Conservation (phyloP, 2,113 vertebrate genomes). For the Cercocebus atys region DNA sequence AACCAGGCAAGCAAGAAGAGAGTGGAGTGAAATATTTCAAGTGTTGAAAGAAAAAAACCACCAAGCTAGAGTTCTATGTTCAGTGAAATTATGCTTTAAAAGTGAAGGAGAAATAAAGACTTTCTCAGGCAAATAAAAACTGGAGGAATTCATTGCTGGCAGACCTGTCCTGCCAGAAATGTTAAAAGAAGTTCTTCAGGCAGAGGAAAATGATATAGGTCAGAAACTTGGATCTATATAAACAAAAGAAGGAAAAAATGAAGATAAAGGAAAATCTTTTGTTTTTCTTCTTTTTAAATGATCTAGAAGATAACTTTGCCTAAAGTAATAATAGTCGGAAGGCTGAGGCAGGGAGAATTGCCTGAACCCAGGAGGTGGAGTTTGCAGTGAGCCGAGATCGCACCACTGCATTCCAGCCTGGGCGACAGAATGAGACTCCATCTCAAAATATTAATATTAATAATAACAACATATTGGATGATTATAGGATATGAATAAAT, state of each 20-base stretch:
- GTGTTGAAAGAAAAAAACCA: not conserved
- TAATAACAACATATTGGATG: not conserved
- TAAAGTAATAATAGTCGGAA: not conserved
- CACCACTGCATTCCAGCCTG: too few species aligned
- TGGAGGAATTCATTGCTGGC: not conserved
- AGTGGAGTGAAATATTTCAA: not conserved
- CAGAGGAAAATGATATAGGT: not conserved
- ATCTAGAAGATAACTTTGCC: not conserved
- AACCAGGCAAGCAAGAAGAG: not conserved
- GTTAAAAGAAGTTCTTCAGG: not conserved
- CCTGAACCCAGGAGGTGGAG: too few species aligned
- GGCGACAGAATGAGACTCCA: too few species aligned
- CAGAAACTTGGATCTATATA: not conserved
- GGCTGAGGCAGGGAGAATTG: too few species aligned
- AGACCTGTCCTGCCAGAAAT: not conserved
- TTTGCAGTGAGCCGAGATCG: too few species aligned
- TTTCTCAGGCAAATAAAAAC: not conserved
- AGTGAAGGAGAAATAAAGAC: not conserved
- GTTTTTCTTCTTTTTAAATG: not conserved
- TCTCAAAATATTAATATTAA: too few species aligned
- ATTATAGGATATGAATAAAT: not conserved
- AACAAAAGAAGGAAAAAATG: not conserved
- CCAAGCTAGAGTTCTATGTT: not conserved
- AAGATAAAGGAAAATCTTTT: not conserved
- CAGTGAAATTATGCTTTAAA: not conserved